Evolutionary conservation across 2,113 vertebrate species (phyloP), one percentile per base, ranked within the genome.

Genomic region (Barbus barbus): DNA sequence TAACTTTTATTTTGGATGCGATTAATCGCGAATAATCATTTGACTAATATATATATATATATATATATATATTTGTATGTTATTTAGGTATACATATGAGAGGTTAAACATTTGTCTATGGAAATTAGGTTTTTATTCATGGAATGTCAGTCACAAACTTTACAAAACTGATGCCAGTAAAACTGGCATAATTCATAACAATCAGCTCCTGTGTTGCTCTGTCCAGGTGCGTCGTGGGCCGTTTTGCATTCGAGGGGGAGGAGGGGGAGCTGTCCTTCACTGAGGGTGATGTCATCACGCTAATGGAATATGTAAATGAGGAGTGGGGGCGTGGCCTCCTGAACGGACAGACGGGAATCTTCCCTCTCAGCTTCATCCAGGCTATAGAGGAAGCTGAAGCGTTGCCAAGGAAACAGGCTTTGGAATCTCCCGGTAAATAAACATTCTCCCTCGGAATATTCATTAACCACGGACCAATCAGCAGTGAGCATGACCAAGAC

Each of bases 291-390:
- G 91, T 91, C 36, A 95, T 97, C 89, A 48, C 87, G 83, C 92
- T 96, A 65, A 95, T 93, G 48, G 94, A 95, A 82, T 94, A 94
- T 26, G 86, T 96, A 83, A 95, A 94, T 89, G 95, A 96, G 73
- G 95, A 96, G 65, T 97, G 96, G 96, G 96, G 91, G 61, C 93
- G 92, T 91, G 96, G 96, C 90, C 92, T 95, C 44, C 89, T 95
- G 31, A 91, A 88, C 86, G 94, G 93, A 84, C 86, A 8, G 0
- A 90, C 87, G 46, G 96, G 96, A 86, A 94, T 95, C 83, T 96
- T 96, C 83, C 96, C 96, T 36, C 91, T 96, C 71, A 95, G 94
- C 86, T 96, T 96, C n/a, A 94, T 96, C 73, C 72, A 75, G 44
- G 24, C n/a, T 28, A 94, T 96, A 83, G 94, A 95, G 88, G 93